Evolutionary conservation across 2,113 vertebrate species (phyloP).

Genomic region (Malurus melanocephalus): DNA sequence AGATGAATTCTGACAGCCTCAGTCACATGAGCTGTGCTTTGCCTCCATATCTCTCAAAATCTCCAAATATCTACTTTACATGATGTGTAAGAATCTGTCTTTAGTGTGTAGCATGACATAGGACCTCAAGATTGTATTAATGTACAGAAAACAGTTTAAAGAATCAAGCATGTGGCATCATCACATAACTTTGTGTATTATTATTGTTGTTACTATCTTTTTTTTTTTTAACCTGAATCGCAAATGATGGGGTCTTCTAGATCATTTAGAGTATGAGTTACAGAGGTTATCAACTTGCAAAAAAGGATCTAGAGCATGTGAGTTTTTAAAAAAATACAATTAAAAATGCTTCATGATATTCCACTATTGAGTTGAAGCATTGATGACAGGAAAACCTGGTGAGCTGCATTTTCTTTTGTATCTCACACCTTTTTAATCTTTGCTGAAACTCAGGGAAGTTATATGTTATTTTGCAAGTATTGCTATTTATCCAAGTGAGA

Average conservation of each 20-base stretch:
- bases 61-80: background rate
- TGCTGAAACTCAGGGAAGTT: background rate
- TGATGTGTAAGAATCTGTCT: background rate
- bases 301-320: background rate
- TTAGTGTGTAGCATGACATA: background rate
- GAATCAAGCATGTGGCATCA: background rate
- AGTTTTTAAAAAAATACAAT: background rate
- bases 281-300: background rate
- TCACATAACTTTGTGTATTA: background rate
- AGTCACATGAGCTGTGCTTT: background rate
- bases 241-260: background rate
- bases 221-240: background rate
- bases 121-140: background rate
- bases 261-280: background rate
- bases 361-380: background rate
- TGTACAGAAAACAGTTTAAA: background rate
- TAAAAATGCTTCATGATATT: background rate
- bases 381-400: background rate
- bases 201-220: background rate
- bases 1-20: background rate
- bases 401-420: background rate
- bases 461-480: background rate
- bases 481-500: background rate
- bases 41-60: background rate
- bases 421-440: background rate